Base-by-base conservation (phyloP, 2,113 vertebrate genomes). In the Aleadryas rufinucha region DNA sequence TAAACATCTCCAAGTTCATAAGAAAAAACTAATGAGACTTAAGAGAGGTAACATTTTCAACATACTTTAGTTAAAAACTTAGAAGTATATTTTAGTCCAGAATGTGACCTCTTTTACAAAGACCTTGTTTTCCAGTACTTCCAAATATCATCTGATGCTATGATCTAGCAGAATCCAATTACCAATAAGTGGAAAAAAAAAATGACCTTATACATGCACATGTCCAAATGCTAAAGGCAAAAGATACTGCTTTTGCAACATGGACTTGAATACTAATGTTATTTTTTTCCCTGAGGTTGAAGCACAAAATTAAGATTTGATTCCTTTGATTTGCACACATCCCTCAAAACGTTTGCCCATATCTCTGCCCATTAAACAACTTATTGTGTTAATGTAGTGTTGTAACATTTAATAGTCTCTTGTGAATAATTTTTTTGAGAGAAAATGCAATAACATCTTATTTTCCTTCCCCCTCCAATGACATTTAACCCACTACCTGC, bases 171-270 rank as follows among this genome's bases (percentile, higher is more conserved):
- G 50, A 93, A 76, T 28, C 6, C 27, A 70, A 19, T 31, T 66
- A 64, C 9, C 16, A 69, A 17, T 11, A 20, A 61, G 24, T 12
- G 14, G 28, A 6, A 44, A 27, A 39, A 64, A 50, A 37, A 50
- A 75, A 39, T 1, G 0, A 59, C 15, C 23, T 18, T 18, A 18
- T 24, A 69, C 11, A 41, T 5, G 5, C 9, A 47, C 3, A 22
- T 11, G 35, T 18, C 18, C 44, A 69, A 53, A 92, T 60, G 57
- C 35, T 53, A 60, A 90, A 88, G 42, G 76, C 18, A 83, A 90
- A 93, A 76, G 21, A n/a, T 24, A 69, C 1, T 64, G 39, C 27
- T 80, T 59, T 50, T 68, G 31, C 27, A 50, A 81, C 11, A 4
- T 39, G 20, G 8, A 44, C 27, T 71, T 71, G 49, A 89, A 87